Conservation (phyloP, 1,140 invertebrate genomes). For the Acromyrmex charruanus region DNA sequence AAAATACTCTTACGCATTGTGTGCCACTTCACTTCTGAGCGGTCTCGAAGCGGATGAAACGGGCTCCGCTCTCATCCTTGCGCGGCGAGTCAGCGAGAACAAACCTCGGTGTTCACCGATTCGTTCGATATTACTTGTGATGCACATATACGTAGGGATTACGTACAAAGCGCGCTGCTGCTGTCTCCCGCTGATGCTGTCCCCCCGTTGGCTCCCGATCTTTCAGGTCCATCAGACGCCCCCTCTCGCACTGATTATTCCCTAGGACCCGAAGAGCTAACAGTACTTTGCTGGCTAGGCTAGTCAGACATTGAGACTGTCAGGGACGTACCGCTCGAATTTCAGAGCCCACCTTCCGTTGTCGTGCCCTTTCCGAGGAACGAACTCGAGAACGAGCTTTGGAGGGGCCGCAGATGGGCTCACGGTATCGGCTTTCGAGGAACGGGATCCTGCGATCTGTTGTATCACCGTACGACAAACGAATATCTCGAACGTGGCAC, state of each 20-base stretch:
- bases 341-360: conserved; percentile 66
- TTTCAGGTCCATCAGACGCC: conserved; percentile 34
- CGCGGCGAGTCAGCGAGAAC: conserved; percentile 60
- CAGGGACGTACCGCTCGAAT: conserved; percentile 75
- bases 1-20: conserved; percentile 86
- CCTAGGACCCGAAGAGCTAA: conserved; percentile 68
- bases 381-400: conserved; percentile 6
- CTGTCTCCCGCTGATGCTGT: neutral
- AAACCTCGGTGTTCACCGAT: conserved; percentile 66
- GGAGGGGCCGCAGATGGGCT: conserved; percentile 3
- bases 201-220: conserved; percentile 25
- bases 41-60: conserved; percentile 65
- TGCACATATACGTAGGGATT: conserved; percentile 54
- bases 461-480: neutral
- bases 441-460: conserved; percentile 12
- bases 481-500: neutral
- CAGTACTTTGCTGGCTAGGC: conserved; percentile 75
- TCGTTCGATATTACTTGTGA: conserved; percentile 69
- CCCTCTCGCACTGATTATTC: conserved; percentile 8
- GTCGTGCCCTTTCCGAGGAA: conserved; percentile 11
- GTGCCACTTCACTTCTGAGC: conserved; percentile 85
- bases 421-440: conserved; percentile 40
- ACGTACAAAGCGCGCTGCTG: conserved; percentile 31
- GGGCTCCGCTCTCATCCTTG: conserved; percentile 60
- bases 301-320: conserved; percentile 74